Evolutionary conservation across 2,797 vertebrate species (phyloP).

Genomic region (Craterocephalus amniculus): DNA sequence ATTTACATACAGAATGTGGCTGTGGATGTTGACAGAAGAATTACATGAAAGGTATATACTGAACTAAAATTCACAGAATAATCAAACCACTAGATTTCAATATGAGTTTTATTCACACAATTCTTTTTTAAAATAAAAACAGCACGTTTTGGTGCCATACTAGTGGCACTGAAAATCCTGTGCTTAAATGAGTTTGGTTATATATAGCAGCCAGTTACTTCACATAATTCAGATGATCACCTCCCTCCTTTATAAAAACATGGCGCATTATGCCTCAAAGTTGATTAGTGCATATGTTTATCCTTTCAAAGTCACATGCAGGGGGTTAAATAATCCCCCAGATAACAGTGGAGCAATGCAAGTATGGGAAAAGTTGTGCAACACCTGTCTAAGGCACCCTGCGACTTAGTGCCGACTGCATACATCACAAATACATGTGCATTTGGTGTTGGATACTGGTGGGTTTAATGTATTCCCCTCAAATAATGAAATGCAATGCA

Average conservation of each 20-base stretch:
- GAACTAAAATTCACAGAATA: background rate
- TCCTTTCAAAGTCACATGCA: background rate
- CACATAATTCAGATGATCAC: background rate
- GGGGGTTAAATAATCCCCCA: background rate
- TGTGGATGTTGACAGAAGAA: background rate
- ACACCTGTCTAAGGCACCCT: background rate
- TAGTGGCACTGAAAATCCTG: background rate
- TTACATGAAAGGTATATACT: background rate
- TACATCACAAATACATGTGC: background rate
- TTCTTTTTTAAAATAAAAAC: background rate
- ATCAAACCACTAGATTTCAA: background rate
- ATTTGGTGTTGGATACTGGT: background rate
- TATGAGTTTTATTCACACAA: no score
- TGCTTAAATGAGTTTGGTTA: background rate
- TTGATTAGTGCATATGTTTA: background rate
- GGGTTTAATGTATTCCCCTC: background rate
- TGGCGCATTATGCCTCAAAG: background rate
- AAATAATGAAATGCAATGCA: background rate
- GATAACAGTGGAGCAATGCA: background rate
- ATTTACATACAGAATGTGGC: background rate
- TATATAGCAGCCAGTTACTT: background rate
- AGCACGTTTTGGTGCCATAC: background rate
- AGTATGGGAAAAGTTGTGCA: conserved; percentile 4
- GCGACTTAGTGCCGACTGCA: background rate
- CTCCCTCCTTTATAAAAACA: background rate